Evolutionary conservation across 2,888 invertebrate genomes (phyloP), one percentile per base, ranked within the genome.

Genomic region (Schrankia costaestrigalis): DNA sequence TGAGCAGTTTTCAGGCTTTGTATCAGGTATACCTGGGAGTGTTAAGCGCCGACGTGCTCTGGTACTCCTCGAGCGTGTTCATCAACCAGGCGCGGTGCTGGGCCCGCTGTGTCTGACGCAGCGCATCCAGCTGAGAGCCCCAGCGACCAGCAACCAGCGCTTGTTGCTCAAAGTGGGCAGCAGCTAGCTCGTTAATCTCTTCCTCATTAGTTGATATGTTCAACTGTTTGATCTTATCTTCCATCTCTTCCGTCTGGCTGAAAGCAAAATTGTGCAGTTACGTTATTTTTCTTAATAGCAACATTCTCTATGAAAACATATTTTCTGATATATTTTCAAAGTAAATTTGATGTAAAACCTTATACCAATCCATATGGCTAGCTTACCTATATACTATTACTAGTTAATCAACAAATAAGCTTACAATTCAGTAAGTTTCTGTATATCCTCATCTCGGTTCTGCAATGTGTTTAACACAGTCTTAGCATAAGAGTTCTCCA

Each of bases 61-160:
- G 80, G 47, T 76, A 78, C 29, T 78, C 68, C 11, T 75, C 93
- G 28, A 95, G 89, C 41, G 95, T 91, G 60, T 90, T 89, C 91
- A 95, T 95, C 23, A 98, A 92, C 97, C 97, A 97, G 60, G 96
- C 92, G 31, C 96, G 90, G 72, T 97, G 97, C 60, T 96, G 94
- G 19, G 94, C 89, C 35, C 94, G 91, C 81, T 98, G 98, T 25
- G 94, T 94, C 48, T 95, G 94, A 61, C 93, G 91, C 54, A 96
- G 89, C 2, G 95, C 94, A 63, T 95, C 95, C 31, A 98, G 87
- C 82, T 96, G 94, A 26, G 94, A 94, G 51, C 92, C 93, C 91
- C 96, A 95, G 53, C 95, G 93, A 7, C 95, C 95, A 32, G 94
- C 93, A n/a, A 95, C 89, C 57, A 96, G 86, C 58, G 95, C 93